Evolutionary conservation across 2,113 vertebrate genomes (phyloP), one percentile per base, ranked within the genome.

Genomic region (Otolemur garnettii): DNA sequence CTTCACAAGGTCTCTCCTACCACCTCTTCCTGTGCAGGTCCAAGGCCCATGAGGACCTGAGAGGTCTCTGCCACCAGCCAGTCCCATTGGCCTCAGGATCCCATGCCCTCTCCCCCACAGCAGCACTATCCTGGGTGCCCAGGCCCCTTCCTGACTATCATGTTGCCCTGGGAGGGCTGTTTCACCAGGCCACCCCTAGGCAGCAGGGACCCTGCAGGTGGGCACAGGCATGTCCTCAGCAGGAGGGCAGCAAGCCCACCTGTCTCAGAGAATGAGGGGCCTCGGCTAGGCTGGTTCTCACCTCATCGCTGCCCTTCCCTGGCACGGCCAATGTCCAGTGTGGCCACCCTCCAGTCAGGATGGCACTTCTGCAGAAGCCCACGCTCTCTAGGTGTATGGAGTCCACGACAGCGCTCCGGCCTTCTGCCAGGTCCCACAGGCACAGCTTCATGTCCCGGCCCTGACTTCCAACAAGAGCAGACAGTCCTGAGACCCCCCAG

Each of bases 361-460:
- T 30, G 1, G 99, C 99, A 97, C 99, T 98, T 96, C 98, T 99
- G 98, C 99, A 99, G 98, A 99, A 99, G 38, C 99, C 99, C 88
- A 99, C 98, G 0, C 98, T 99, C 95, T 99, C 99, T 0, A 99
- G 99, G 97, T 19, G 96, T 97, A 99, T 84, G 0, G 98, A 98
- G 94, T 99, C 99, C 11, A 85, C 92, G n/a, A 99, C 92, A 3
- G 98, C 15, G 1, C 97, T 97, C 77, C 99, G 98, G 93, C 99
- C 99, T 98, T 99, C 99, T 0, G 98, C 98, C 96, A 99, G 98
- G 91, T 99, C 99, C 99, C 99, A 99, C 72, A 99, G 21, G 88
- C 98, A 99, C 96, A 99, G 98, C 78, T 91, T 98, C 98, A 99
- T 99, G 98, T 99, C 99, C 26, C 99, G 99, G 28, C 99, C 99